Base-by-base conservation (phyloP, 2,113 vertebrate species). In the Ornithorhynchus anatinus region DNA sequence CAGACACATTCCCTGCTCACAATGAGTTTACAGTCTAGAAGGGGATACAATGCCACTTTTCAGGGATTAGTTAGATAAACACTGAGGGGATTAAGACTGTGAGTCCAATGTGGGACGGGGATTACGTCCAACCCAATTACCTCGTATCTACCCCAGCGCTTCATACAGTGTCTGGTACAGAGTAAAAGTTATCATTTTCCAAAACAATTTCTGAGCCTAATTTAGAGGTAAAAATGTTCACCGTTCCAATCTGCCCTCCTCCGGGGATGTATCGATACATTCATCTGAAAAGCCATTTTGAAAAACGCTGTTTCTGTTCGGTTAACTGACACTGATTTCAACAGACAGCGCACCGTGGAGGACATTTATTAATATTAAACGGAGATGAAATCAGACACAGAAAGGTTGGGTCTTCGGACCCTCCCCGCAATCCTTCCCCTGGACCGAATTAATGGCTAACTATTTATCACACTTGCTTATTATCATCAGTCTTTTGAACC, bases 361-460 rank as follows among this genome's bases (percentile, higher is more conserved):
- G 14, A 48, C 25, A 29, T 48, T 23, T 4, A 16, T 48, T 81
- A 83, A 79, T 62, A 83, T 74, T 69, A 77, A 69, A 23, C 38
- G 73, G 45, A 57, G 48, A 79, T 59, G 48, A 81, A 45, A 45
- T 5, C 45, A 76, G 61, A 51, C 27, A 83, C 42, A 69, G 75
- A 76, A 54, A 79, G 59, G 62, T 58, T 56, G 48, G 72, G 73
- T 87, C 75, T 87, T 69, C 74, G 64, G 79, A 58, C 71, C 67
- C 64, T 65, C 15, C 20, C 57, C 74, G n/a, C 59, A 79, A 77
- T 85, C n/a, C n/a, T n/a, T n/a, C n/a, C n/a, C n/a, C n/a, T n/a
- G n/a, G n/a, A n/a, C n/a, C n/a, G n/a, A n/a, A n/a, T 82, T 72
- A 80, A 77, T 58, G 33, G 43, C 62, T 32, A 65, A 35, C 54